A percentile compares a stretch with the other conserved stretches of the same genome.
Conservation (phyloP, 2,797 vertebrate genomes). For the Triplophysa yarkandensis region DNA sequence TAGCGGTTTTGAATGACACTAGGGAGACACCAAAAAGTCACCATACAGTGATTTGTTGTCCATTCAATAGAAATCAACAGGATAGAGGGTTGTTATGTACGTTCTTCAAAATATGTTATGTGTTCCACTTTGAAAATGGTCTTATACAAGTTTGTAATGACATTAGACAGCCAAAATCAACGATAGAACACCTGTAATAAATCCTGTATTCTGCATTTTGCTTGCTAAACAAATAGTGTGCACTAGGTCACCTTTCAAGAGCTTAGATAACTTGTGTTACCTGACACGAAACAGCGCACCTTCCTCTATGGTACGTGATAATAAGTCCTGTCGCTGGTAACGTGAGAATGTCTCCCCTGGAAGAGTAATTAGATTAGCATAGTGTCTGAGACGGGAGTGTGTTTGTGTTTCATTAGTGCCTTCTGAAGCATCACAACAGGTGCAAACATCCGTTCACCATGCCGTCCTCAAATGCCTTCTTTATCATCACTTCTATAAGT, state of each 20-base stretch:
- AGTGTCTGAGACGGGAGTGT: slow-evolving; percentile 66
- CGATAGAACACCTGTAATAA: too few species aligned
- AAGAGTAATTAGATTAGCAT: slow-evolving; percentile 72
- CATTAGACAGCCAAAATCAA: too few species aligned
- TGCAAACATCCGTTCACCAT: slow-evolving; percentile 35
- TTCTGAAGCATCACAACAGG: slow-evolving; percentile 47
- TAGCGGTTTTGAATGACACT: too few species aligned
- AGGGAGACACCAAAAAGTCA: too few species aligned
- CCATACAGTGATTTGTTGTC: too few species aligned
- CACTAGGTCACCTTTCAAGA: neutral
- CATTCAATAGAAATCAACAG: too few species aligned
- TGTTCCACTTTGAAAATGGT: too few species aligned
- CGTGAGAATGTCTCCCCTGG: slow-evolving; percentile 48
- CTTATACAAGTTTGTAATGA: too few species aligned
- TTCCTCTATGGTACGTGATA: slow-evolving; percentile 35
- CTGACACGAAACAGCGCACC: neutral
- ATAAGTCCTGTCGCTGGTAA: slow-evolving; percentile 62
- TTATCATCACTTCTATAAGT: neutral
- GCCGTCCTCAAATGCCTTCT: neutral
- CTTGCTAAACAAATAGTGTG: too few species aligned
- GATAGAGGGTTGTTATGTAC: too few species aligned
- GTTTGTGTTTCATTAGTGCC: slow-evolving; percentile 76
- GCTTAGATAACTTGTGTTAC: slow-evolving; percentile 34
- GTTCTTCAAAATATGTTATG: too few species aligned
- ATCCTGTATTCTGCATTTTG: neutral